Base-by-base conservation (phyloP, 2,888 invertebrate genomes). In the Stenchaetothrips biformis region DNA sequence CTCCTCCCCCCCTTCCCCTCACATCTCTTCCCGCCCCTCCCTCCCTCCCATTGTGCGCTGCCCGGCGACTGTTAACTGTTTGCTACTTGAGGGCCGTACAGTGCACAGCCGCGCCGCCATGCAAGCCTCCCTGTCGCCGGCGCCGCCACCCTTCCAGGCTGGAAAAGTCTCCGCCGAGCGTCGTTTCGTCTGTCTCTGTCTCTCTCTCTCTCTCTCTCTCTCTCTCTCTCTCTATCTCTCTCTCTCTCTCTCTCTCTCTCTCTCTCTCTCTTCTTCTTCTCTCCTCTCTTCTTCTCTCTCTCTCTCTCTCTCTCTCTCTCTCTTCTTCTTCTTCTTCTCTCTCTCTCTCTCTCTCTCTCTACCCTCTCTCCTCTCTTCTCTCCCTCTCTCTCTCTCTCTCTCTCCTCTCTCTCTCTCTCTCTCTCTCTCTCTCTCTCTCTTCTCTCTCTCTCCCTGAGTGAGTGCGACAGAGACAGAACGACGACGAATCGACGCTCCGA, bases 111-210 rank as follows among this genome's bases (percentile, higher is more conserved):
- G 53, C 6, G 53, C 53, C 53, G 53, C 53, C 18, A 18, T 37
- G 37, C 37, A 37, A 37, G 37, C 37, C 37, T 37, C 37, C 37
- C 37, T 4, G 37, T 4, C 37, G 37, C 37, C 37, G 4, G 37
- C 4, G 37, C 37, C 37, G 37, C 37, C 37, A 37, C 37, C 37
- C 37, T 37, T 37, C 37, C 37, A 37, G 37, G 37, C 37, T 37
- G 37, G 37, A 37, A 37, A 37, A 37, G 37, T 37, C 37, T 37
- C 37, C 37, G 37, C 37, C 37, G 37, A 37, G 37, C 37, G 37
- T 37, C 37, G 37, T 37, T 4, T 59, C 48, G n/a, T 80, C 78
- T 80, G 79, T 53, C 80, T 81, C 81, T 79, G 67, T 80, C 78
- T 81, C 81, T 79, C 81, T 77, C 80, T 59, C 25, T 67, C 25